Evolutionary conservation across 2,113 vertebrate genomes (phyloP).

Genomic region (Alectura lathami): DNA sequence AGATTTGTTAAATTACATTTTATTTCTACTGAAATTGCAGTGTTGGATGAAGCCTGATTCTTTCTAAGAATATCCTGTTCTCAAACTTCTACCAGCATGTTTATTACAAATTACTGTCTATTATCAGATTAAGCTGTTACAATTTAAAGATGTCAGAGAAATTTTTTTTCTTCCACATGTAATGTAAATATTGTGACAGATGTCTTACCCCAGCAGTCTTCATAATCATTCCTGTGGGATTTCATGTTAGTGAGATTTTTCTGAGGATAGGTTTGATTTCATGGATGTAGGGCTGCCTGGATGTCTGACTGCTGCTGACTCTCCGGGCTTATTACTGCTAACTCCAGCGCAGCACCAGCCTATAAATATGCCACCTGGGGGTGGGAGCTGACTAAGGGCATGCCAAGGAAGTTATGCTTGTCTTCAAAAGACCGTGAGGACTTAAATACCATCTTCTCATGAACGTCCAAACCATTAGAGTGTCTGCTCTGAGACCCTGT

Average conservation of each 20-base stretch:
- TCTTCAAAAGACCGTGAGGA: not conserved
- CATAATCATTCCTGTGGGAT: not conserved
- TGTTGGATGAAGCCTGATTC: not conserved
- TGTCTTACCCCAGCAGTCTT: not conserved
- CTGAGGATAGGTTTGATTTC: not conserved
- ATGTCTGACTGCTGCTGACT: not conserved
- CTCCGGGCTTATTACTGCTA: not conserved
- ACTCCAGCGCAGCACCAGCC: not conserved
- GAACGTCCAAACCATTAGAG: not conserved
- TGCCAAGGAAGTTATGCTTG: not conserved
- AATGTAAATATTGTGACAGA: conserved; percentile 53
- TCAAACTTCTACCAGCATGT: not conserved
- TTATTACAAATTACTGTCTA: not conserved
- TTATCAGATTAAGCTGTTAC: conserved; percentile 25
- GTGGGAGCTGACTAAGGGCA: not conserved
- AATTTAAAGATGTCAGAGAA: not conserved
- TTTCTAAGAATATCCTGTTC: not conserved
- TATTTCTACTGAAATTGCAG: not conserved
- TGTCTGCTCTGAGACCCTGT: not conserved
- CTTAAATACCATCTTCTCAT: not conserved
- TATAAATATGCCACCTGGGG: not conserved
- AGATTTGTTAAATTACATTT: not conserved
- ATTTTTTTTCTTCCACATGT: not conserved
- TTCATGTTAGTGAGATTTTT: conserved; percentile 14
- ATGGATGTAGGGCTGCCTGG: not conserved